A percentile compares a stretch with the other conserved stretches of the same genome.
Evolutionary conservation across 2,113 vertebrate species (phyloP).

Genomic region (Phoenicopterus ruber): DNA sequence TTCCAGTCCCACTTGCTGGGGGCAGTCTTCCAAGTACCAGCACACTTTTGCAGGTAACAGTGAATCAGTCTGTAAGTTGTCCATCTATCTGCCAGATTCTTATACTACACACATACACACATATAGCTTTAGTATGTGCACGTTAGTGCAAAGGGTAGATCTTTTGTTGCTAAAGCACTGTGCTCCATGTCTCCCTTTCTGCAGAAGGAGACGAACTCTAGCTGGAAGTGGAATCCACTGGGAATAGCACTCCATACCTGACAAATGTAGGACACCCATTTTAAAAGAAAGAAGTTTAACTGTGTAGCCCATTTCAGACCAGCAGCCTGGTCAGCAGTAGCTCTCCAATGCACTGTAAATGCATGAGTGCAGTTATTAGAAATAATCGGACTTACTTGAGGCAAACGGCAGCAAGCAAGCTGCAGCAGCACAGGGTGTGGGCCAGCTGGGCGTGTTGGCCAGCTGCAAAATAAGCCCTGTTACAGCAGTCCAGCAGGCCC

Average conservation of each 20-base stretch:
- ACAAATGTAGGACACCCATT: not conserved
- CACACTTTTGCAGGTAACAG: not conserved
- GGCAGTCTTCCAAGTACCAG: not conserved
- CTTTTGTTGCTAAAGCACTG: not conserved
- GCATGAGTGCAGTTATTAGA: not conserved
- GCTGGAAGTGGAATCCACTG: not conserved
- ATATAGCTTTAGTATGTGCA: not conserved
- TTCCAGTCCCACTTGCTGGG: not conserved
- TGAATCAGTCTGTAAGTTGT: not conserved
- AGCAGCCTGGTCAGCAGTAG: not conserved
- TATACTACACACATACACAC: not conserved
- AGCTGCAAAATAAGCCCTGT: not conserved
- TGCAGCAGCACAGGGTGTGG: not conserved
- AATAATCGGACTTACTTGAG: not conserved
- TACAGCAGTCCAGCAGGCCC: not conserved
- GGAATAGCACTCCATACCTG: not conserved
- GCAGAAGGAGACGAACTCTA: not conserved
- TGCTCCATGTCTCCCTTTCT: not conserved
- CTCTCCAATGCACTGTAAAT: not conserved
- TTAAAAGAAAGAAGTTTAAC: not conserved
- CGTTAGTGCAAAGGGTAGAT: not conserved
- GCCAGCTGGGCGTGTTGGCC: not conserved
- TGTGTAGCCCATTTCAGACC: not conserved
- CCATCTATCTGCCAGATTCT: not conserved
- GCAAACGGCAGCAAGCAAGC: not conserved